Evolutionary conservation across 2,888 invertebrate species (phyloP).

Genomic region (Luperina testacea): DNA sequence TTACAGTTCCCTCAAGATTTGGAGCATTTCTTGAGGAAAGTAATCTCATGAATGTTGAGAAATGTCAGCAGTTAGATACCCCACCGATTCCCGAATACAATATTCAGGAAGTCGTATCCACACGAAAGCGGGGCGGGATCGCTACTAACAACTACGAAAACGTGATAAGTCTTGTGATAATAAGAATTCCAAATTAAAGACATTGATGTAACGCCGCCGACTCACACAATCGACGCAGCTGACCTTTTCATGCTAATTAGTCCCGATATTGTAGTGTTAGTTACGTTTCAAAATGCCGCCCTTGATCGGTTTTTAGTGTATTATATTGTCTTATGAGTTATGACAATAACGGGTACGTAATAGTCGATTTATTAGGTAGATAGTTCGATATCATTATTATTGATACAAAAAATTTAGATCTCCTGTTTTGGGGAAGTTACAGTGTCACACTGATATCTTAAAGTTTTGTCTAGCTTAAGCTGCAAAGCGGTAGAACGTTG

Average conservation of each 20-base stretch:
- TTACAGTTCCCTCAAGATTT: neutral
- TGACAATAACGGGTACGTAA: conserved; percentile 2
- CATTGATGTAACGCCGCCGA: conserved; percentile 13
- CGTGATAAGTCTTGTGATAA: conserved; percentile 1
- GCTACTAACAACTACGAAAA: conserved; percentile 1
- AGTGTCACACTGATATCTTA: neutral
- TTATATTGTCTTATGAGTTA: neutral
- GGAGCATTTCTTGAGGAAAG: neutral
- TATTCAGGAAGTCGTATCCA: neutral
- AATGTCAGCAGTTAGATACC: neutral
- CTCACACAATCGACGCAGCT: conserved; percentile 29
- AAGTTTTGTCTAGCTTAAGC: neutral
- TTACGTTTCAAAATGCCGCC: conserved; percentile 23
- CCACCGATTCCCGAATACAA: neutral
- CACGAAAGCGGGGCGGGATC: neutral
- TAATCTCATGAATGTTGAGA: neutral
- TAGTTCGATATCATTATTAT: neutral
- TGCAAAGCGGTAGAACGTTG: neutral
- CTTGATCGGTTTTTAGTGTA: conserved; percentile 2
- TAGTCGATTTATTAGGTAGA: neutral
- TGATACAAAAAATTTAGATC: neutral
- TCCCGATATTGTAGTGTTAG: conserved; percentile 4
- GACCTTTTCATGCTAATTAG: conserved; percentile 52
- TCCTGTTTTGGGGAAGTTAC: neutral
- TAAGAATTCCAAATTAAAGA: conserved; percentile 5